These are phyloP conservation scores for Celastrina argiolus DNA, from an alignment of 2,888 invertebrate species.

Conservation along the genomic window DNA sequence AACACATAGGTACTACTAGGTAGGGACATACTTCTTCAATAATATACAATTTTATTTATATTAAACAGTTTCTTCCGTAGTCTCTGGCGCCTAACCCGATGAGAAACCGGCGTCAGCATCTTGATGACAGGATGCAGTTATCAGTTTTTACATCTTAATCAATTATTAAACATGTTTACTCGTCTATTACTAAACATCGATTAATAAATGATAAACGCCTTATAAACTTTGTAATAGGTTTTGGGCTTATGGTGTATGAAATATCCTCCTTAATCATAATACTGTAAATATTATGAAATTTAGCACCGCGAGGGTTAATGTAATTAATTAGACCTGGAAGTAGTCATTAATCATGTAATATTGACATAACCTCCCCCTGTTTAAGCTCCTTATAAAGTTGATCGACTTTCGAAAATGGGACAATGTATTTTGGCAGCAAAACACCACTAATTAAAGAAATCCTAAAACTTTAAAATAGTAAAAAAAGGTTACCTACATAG, in stretches of 20 bases:
- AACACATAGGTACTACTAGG: too few species aligned
- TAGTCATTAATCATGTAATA: constrained; percentile 40
- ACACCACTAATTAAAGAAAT: neutral
- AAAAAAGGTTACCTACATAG: neutral
- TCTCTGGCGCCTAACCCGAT: neutral
- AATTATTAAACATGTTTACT: neutral
- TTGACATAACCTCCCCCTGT: constrained; percentile 39
- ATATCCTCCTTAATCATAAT: constrained; percentile 13
- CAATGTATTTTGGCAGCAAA: neutral
- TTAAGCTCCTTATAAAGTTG: constrained; percentile 37
- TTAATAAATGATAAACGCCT: constrained; percentile 5
- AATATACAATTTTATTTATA: neutral
- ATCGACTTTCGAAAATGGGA: neutral
- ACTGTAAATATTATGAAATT: constrained; percentile 29
- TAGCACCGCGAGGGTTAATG: constrained; percentile 25
- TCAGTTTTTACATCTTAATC: constrained; percentile 7
- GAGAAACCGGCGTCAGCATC: neutral
- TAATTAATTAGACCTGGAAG: constrained; percentile 29
- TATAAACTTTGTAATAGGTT: constrained; percentile 15
- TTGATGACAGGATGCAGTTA: neutral
- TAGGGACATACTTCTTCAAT: neutral
- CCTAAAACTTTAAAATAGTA: neutral
- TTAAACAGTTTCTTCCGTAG: neutral
- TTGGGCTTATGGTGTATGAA: neutral
- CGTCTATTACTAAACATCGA: neutral